Evolutionary conservation across 2,113 vertebrate genomes (phyloP), one percentile per base, ranked within the genome.

Genomic region (Grus americana): DNA sequence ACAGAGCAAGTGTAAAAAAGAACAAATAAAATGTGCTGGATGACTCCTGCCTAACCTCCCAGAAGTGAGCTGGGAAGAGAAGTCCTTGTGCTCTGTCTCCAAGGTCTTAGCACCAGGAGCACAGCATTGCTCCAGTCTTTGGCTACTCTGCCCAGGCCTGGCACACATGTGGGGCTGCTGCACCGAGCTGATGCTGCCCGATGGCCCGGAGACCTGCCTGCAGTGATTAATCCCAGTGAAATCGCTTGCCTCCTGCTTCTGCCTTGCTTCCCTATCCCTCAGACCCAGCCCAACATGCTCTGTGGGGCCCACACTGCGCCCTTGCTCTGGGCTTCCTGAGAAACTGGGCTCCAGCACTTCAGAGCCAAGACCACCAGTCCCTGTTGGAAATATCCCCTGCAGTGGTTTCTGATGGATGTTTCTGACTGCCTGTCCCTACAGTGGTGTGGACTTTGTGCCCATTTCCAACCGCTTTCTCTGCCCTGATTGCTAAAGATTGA

Each of bases 121-220:
- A 24, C 50, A 11, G 4, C 34, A 36, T 22, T 0, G 2, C 36
- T 59, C 52, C 44, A 23, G 57, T 36, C 44, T 34, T 6, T 2
- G 2, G 7, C 52, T 1, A 2, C 46, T 34, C 86, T 26, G 68
- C 24, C 22, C 58, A 12, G 79, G 24, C 40, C 42, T 27, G 14
- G 34, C 65, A 15, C 23, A 1, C 2, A 0, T 3, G 49, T 0
- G 0, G 54, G n/a, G 36, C 34, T 12, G 29, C 62, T 38, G 63
- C 27, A 29, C 3, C 0, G 40, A 38, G 50, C 76, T 11, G 22
- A 27, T 1, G 1, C 23, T 65, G 57, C 86, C 44, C 10, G 1
- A 11, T 0, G 0, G 65, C 58, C 65, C 5, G 4, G 30, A 61
- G 17, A 78, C 11, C 65, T 59, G 70, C 55, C 29, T 12, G 0